These are phyloP conservation scores for Lethrus apterus DNA, from an alignment of 1,140 invertebrate genomes.

Conservation along the genomic window DNA sequence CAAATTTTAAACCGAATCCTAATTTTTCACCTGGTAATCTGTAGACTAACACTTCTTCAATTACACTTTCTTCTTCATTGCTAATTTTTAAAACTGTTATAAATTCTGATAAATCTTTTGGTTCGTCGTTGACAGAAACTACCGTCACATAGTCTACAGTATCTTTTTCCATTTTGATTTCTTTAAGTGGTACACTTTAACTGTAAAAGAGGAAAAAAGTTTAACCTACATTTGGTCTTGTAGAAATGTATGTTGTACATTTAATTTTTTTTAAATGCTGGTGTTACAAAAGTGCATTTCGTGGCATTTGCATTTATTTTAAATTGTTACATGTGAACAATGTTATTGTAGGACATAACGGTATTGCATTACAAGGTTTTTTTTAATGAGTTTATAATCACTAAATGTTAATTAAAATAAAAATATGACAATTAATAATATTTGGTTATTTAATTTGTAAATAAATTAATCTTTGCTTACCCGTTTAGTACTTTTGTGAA, in stretches of 20 bases:
- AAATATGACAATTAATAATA: too few relatives aligned
- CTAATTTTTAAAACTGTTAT: slow-evolving; percentile 37
- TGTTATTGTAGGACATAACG: not conserved
- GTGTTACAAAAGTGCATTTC: not conserved
- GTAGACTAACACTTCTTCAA: slow-evolving; percentile 70
- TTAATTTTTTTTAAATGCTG: slow-evolving; percentile 8
- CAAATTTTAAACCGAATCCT: slow-evolving; percentile 86
- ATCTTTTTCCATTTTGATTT: slow-evolving; percentile 18
- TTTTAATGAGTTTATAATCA: not conserved
- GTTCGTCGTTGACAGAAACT: slow-evolving; percentile 49
- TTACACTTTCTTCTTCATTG: slow-evolving; percentile 37
- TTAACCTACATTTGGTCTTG: not conserved
- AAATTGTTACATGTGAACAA: not conserved
- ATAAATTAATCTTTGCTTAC: not conserved
- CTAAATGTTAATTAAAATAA: too few relatives aligned
- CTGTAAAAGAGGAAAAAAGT: not conserved
- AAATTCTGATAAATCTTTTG: slow-evolving; percentile 35
- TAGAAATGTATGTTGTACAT: slow-evolving; percentile 9
- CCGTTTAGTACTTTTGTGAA: not conserved
- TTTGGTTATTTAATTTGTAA: not conserved
- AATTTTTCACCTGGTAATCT: slow-evolving; percentile 80
- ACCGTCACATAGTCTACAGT: slow-evolving; percentile 57
- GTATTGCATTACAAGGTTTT: not conserved
- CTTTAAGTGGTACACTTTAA: not conserved
- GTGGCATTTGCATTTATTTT: not conserved